Evolutionary conservation across 1,140 invertebrate genomes (phyloP).

Genomic region (Phortica variegata): DNA sequence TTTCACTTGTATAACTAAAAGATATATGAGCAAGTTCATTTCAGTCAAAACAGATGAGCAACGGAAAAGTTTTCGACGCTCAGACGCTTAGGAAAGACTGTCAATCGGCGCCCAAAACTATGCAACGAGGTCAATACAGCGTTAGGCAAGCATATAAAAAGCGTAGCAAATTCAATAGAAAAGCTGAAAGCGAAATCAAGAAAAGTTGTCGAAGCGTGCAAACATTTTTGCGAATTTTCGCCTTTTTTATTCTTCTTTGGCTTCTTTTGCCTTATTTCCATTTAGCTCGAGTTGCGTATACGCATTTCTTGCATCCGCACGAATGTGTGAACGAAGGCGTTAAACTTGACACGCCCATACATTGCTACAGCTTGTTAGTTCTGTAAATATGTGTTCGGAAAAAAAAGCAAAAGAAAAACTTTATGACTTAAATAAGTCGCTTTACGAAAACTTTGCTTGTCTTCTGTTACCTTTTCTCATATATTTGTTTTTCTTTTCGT

Average conservation of each 20-base stretch:
- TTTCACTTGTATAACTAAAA: too few species aligned
- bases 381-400: slow-evolving; percentile 14
- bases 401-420: slow-evolving; percentile 15
- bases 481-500: too few species aligned
- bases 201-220: not conserved
- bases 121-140: slow-evolving; percentile 16
- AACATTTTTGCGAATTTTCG: slow-evolving; percentile 3
- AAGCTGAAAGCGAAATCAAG: slow-evolving; percentile 1
- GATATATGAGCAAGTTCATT: too few species aligned
- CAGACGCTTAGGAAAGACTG: too few species aligned
- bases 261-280: not conserved
- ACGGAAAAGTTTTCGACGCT: too few species aligned
- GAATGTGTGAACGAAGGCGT: slow-evolving; percentile 38
- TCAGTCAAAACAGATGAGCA: too few species aligned
- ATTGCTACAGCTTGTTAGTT: slow-evolving; percentile 22
- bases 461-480: too few species aligned
- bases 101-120: slow-evolving; percentile 1
- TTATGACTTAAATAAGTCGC: slow-evolving; percentile 53
- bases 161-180: not conserved
- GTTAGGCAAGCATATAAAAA: not conserved
- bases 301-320: slow-evolving; percentile 24
- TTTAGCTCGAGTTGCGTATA: slow-evolving; percentile 18
- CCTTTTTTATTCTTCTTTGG: slow-evolving; percentile 6
- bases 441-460: too few species aligned
- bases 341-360: slow-evolving; percentile 50